These are phyloP conservation scores for Hyalella azteca DNA, from an alignment of 2,888 invertebrate species.

Conservation along the genomic window DNA sequence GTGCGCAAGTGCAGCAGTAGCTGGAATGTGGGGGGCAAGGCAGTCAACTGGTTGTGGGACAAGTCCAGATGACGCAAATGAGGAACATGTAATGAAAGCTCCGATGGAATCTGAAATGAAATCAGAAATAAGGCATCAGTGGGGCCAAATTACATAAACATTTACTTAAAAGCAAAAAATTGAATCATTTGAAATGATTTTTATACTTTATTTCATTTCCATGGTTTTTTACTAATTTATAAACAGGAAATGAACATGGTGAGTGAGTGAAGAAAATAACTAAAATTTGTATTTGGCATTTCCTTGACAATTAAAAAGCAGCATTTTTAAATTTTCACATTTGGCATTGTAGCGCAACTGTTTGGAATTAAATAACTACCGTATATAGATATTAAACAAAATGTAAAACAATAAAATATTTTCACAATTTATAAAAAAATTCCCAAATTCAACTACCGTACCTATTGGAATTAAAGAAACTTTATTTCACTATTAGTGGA, in stretches of 20 bases:
- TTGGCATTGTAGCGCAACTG: too few species aligned
- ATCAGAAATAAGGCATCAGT: not conserved
- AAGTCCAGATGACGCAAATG: constrained; percentile 73
- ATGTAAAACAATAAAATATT: not conserved
- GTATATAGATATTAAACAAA: not conserved
- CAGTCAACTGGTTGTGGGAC: constrained; percentile 74
- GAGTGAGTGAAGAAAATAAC: too few species aligned
- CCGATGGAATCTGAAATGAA: constrained; percentile 51
- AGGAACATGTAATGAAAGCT: constrained; percentile 67
- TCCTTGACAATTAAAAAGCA: too few species aligned
- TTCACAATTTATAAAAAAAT: constrained; percentile 5
- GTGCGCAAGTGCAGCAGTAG: constrained; percentile 70
- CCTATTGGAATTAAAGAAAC: too few species aligned
- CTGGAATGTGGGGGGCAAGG: constrained; percentile 74
- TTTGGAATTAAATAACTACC: not conserved
- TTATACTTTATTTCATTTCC: too few species aligned
- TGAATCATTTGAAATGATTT: not conserved
- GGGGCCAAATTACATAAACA: not conserved
- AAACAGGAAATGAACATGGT: not conserved
- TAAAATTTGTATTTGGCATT: too few species aligned
- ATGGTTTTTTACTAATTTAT: too few species aligned
- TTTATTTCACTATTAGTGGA: too few species aligned
- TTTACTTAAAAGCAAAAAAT: not conserved
- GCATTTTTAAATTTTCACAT: too few species aligned
- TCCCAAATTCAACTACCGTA: not conserved